Evolutionary conservation across 37 sponge, comb jelly and placozoan species (phyloP).

Genomic region (Geodia barretti): DNA sequence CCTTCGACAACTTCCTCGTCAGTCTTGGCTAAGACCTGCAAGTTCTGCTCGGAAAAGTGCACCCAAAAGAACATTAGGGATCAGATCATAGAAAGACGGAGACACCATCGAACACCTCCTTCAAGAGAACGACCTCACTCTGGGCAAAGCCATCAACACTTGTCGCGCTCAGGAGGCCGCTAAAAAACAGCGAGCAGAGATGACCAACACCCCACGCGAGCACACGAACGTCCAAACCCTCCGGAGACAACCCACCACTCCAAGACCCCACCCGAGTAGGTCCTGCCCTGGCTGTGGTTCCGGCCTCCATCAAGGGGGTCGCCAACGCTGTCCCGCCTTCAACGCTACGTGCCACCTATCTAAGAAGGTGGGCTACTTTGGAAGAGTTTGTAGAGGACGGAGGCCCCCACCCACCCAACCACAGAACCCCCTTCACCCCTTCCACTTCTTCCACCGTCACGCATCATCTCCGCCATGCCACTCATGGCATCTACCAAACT

Average conservation of each 20-base stretch:
- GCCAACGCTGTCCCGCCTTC: conserved; percentile 23
- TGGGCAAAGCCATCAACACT: conserved; percentile 12
- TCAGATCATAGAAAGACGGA: conserved; percentile 44
- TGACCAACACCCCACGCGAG: background rate
- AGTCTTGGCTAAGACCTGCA: conserved; percentile 34
- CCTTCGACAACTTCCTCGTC: conserved; percentile 33
- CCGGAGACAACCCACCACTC: background rate
- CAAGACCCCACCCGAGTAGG: background rate
- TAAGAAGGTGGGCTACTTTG: conserved; percentile 37
- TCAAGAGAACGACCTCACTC: conserved; percentile 6
- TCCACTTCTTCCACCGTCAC: too few relatives aligned
- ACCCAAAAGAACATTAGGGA: conserved; percentile 40
- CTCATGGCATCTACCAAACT: background rate
- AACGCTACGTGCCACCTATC: conserved; percentile 23
- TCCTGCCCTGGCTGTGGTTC: conserved; percentile 43
- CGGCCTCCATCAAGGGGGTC: conserved; percentile 15
- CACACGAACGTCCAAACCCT: background rate
- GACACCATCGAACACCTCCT: conserved; percentile 34
- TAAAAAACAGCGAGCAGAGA: conserved; percentile 29
- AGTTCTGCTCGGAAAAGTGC: conserved; percentile 32
- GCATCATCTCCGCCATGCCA: background rate
- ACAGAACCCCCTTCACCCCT: too few relatives aligned
- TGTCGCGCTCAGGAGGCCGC: conserved; percentile 43
- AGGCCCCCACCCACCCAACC: too few relatives aligned
- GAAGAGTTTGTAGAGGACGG: conserved; percentile 12